Percentiles rank a stretch among this genome's conserved stretches.
Conservation (phyloP, 2,113 vertebrate species). For the Pelvicachromis taeniatus region DNA sequence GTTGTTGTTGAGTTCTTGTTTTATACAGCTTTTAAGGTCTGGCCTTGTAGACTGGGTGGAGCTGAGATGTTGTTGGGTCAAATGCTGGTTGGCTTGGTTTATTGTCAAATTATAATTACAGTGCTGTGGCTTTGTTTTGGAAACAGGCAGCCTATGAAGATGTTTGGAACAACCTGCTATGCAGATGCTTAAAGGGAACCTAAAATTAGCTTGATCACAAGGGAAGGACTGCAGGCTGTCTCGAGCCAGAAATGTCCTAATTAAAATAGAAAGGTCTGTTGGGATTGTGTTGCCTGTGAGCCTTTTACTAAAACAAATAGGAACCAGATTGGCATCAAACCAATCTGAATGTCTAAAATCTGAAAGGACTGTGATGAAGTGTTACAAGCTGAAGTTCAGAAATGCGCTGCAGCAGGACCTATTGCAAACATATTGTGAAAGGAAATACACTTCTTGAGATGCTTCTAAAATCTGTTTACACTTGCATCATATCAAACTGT, state of each 20-base stretch:
- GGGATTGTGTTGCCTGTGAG: constrained; percentile 12
- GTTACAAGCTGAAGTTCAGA: constrained; percentile 11
- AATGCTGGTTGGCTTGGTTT: constrained; percentile 31
- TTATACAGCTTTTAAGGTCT: background rate
- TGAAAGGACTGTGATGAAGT: constrained; percentile 30
- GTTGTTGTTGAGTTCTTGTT: background rate
- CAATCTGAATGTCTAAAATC: background rate
- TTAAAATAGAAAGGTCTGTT: constrained; percentile 30
- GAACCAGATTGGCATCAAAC: constrained; percentile 25
- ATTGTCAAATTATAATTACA: constrained; percentile 48
- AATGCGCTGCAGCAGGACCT: background rate
- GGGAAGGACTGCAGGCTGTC: background rate
- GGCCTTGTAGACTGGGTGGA: constrained; percentile 1
- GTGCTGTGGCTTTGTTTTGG: constrained; percentile 52
- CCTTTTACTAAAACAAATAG: constrained; percentile 7
- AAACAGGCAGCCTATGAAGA: constrained; percentile 38
- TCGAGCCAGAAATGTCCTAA: constrained; percentile 33
- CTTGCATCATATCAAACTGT: background rate
- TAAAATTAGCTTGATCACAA: constrained; percentile 54
- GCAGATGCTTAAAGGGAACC: constrained; percentile 19
- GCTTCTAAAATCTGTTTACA: background rate
- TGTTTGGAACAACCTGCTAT: constrained; percentile 40
- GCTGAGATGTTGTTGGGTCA: constrained; percentile 28
- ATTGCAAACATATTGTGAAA: background rate
- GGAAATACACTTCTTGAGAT: background rate